Evolutionary conservation across 2,797 vertebrate species (phyloP), one percentile per base, ranked within the genome.

Genomic region (Characodon lateralis): DNA sequence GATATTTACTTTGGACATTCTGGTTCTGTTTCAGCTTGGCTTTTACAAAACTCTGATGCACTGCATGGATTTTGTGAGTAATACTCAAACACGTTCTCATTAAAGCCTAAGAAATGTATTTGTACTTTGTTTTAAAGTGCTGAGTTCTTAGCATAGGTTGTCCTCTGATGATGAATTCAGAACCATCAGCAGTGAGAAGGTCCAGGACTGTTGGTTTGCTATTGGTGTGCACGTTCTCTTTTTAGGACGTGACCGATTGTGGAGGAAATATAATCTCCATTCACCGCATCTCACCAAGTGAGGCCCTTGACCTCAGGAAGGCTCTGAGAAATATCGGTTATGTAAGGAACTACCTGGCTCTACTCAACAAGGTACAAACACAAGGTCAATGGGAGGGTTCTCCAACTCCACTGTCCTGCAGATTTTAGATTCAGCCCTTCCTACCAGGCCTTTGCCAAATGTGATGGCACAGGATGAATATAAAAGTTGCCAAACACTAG

Each of bases 311-410:
- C 0, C 85, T 93, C 3, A 78, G 24, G 20, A 55, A 82, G 6
- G 0, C 24, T 28, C 2, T 93, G 68, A 68, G 16, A 20, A 78
- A 81, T 7, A 80, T 88, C 0, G 9, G 2, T 1, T 16, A 0
- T 1, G 55, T 93, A 12, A 78, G 0, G 4, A 87, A 90, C 83
- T 90, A 43, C 83, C 28, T 94, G 71, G 90, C 89, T 58, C 88
- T 93, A 2, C 86, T 93, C 73, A 88, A 86, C 79, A 91, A 91
- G 91, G 93, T 93, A 81, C 6, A 31, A 63, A 68, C 14, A 65
- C 24, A n/a, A 10, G 35, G 6, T 39, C 20, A 20, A 35, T 35
- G 35, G 35, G 35, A 35, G 35, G 35, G 3, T 35, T 35, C 35
- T 35, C 35, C 35, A 35, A 35, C 35, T 35, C 35, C 35, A 35